Evolutionary conservation across 1,140 invertebrate species (phyloP), one percentile per base, ranked within the genome.

Genomic region (Macrotrachela quadricornifera): DNA sequence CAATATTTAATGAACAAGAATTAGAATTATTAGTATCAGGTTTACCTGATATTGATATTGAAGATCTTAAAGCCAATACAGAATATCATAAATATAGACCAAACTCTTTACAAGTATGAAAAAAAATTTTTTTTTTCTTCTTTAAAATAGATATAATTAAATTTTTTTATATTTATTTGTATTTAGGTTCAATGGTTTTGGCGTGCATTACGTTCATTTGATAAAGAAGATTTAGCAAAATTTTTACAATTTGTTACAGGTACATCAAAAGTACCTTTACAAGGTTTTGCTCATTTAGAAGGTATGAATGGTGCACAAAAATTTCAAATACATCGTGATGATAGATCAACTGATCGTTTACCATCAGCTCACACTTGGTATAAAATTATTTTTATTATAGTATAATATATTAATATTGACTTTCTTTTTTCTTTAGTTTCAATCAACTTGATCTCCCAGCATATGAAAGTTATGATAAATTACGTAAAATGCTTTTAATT

Each of bases 271-370:
- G 85, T 91, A 54, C 86, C 86, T n/a, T 71, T 91, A 30, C 84
- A 90, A 75, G 86, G 86, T 50, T 91, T 91, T 69, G 79, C 78
- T 40, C 80, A 82, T 42, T 71, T 91, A 38, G 86, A 91, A 71
- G 86, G 86, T 49, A 91, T 91, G 86, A 91, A 88, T 71, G 86
- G 86, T 44, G 81, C 80, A 47, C 86, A 91, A 66, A 88, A 88
- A 68, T 91, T 91, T 73, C 85, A 88, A 71, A 90, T 91, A 57
- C 85, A 91, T 69, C 75, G 83, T 56, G 86, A 91, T 70, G 83
- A 87, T n/a, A 73, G 86, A 47, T 86, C 83, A n/a, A 90, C 83
- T 12, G 84, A 90, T 70, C 74, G 86, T 54, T 75, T 91, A 61
- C 86, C 86, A 44, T 84, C 82, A 58, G 86, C 86, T 49, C 86